Conservation (phyloP, 2,797 vertebrate genomes). For the Myotis pilosus region DNA sequence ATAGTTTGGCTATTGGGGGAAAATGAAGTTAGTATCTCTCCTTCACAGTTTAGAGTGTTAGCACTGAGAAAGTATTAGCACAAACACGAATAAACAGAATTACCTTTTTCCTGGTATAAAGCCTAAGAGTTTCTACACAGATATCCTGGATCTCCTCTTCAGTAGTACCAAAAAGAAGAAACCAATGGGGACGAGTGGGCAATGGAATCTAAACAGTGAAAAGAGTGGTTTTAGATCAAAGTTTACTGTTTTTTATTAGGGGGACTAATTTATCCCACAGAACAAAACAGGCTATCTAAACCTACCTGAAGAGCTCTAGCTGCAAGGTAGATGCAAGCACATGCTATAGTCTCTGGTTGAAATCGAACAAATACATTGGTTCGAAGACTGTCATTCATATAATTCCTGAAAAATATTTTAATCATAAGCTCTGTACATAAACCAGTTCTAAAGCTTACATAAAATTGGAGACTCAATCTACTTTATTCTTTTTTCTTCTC, state of each 20-base stretch:
- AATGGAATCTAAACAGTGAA: slow-evolving; percentile 89
- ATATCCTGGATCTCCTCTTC: slow-evolving; percentile 99
- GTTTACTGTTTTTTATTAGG: fast-evolving
- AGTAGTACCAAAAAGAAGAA: slow-evolving; percentile 93
- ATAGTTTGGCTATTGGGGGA: slow-evolving; percentile 91
- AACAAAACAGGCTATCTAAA: not conserved
- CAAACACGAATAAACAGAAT: not conserved
- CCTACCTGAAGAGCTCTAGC: slow-evolving; percentile 95
- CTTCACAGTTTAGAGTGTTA: not conserved
- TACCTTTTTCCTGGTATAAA: slow-evolving; percentile 98
- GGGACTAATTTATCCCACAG: not conserved
- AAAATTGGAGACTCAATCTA: slow-evolving; percentile 91
- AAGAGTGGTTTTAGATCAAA: not conserved
- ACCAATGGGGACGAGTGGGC: slow-evolving; percentile 96
- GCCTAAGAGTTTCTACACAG: slow-evolving; percentile 94
- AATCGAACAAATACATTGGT: slow-evolving; percentile 99
- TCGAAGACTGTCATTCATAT: slow-evolving; percentile 98
- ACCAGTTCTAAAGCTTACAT: slow-evolving; percentile 43
- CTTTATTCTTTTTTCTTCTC: slow-evolving; percentile 94
- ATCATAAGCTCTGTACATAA: slow-evolving; percentile 39
- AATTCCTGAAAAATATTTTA: slow-evolving; percentile 91
- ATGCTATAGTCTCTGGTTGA: slow-evolving; percentile 98
- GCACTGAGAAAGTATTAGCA: not conserved
- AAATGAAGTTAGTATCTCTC: not conserved
- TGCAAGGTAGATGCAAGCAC: slow-evolving; percentile 98